Conservation (phyloP, 1,140 invertebrate genomes). For the Rhagoletis pomonella region DNA sequence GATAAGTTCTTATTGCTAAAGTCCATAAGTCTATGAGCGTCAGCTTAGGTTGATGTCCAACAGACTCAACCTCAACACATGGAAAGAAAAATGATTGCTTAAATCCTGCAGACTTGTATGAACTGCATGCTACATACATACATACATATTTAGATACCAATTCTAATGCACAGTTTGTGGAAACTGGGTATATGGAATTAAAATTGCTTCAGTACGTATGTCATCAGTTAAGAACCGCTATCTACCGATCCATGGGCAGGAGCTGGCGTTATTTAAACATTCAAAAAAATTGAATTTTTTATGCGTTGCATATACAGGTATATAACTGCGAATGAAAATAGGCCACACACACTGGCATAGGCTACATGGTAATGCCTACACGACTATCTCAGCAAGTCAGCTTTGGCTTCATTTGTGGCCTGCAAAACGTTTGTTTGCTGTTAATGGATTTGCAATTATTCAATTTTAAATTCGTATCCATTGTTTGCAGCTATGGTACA, state of each 20-base stretch:
- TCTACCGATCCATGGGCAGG: neutral
- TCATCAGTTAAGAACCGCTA: too few species aligned
- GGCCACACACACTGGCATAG: too few species aligned
- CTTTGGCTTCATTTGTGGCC: neutral
- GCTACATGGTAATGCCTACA: neutral
- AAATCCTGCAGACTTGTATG: neutral
- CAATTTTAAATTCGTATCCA: constrained; percentile 19
- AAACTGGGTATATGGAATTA: too few species aligned
- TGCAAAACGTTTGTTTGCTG: neutral
- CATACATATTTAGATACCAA: too few species aligned
- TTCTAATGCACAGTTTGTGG: too few species aligned
- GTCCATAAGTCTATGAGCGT: constrained; percentile 44
- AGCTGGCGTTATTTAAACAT: neutral
- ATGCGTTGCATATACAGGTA: neutral
- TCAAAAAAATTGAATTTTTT: neutral
- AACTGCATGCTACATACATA: too few species aligned
- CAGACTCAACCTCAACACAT: neutral
- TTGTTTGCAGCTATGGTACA: neutral
- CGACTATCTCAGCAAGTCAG: neutral
- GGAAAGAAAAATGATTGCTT: neutral
- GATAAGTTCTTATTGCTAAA: constrained; percentile 1
- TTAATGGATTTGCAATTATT: constrained; percentile 30
- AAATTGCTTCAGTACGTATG: too few species aligned
- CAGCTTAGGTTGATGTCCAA: constrained; percentile 34
- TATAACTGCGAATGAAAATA: neutral